Evolutionary conservation across 2,888 invertebrate genomes (phyloP).

Genomic region (Entomobrya proxima): DNA sequence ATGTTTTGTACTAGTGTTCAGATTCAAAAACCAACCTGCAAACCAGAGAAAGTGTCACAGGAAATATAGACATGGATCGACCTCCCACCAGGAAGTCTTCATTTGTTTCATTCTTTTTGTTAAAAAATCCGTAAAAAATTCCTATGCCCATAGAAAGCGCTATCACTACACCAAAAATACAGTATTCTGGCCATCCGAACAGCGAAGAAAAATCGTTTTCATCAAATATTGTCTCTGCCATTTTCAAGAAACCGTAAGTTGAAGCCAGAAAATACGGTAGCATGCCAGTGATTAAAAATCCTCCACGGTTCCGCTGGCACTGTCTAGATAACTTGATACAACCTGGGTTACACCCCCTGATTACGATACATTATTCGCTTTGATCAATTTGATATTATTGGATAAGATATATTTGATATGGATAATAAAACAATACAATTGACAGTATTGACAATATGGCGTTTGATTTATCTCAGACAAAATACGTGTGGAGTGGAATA

Average conservation of each 20-base stretch:
- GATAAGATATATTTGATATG: no score
- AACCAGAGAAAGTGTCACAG: slow-evolving; percentile 66
- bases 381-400: no score
- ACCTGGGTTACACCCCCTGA: no score
- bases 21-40: slow-evolving; percentile 59
- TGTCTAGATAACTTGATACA: no score
- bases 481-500: no score
- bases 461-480: no score
- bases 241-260: not conserved
- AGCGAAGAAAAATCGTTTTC: slow-evolving; percentile 50
- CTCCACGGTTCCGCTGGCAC: no score
- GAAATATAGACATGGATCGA: slow-evolving; percentile 83
- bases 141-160: slow-evolving; percentile 88
- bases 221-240: slow-evolving; percentile 59
- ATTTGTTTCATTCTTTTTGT: slow-evolving; percentile 83
- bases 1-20: not conserved
- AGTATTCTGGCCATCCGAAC: slow-evolving; percentile 85
- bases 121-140: slow-evolving; percentile 88
- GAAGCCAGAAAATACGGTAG: no score
- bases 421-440: no score
- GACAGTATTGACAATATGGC: no score
- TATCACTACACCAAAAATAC: slow-evolving; percentile 85
- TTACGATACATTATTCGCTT: no score
- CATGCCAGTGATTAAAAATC: no score
- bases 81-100: slow-evolving; percentile 89